phyloP scores from a whole-genome alignment of 2,888 invertebrate species.

The Autographa pulchrina region DNA sequence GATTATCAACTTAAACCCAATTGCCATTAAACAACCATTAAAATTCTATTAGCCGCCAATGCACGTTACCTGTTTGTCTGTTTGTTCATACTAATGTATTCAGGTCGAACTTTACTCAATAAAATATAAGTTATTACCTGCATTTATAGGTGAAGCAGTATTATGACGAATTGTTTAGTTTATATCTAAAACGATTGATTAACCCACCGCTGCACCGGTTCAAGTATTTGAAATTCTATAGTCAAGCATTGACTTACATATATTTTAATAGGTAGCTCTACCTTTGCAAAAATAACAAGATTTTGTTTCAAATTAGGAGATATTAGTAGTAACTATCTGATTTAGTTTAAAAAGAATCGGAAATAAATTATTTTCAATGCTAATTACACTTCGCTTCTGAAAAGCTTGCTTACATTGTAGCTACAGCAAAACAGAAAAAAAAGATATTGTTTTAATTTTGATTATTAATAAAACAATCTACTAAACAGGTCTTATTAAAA shows the following conservation, averaged over 20 bases:
- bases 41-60: slow-evolving; percentile 27
- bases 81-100: slow-evolving; percentile 23
- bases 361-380: no score
- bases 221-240: no score
- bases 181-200: neutral
- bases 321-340: no score
- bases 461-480: neutral
- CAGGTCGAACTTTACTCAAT: slow-evolving; percentile 20
- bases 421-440: no score
- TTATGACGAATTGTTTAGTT: slow-evolving; percentile 13
- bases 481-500: neutral
- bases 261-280: no score
- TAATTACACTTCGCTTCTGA: no score
- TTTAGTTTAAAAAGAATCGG: no score
- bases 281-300: no score
- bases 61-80: neutral
- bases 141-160: slow-evolving; percentile 8
- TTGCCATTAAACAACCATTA: slow-evolving; percentile 32
- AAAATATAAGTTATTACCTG: slow-evolving; percentile 7
- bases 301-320: no score
- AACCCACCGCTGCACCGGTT: neutral
- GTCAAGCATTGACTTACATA: no score
- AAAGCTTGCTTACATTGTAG: no score
- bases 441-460: no score
- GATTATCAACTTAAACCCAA: neutral